Base-by-base conservation (phyloP, 2,797 vertebrate species). In the Poecilia velifera region DNA sequence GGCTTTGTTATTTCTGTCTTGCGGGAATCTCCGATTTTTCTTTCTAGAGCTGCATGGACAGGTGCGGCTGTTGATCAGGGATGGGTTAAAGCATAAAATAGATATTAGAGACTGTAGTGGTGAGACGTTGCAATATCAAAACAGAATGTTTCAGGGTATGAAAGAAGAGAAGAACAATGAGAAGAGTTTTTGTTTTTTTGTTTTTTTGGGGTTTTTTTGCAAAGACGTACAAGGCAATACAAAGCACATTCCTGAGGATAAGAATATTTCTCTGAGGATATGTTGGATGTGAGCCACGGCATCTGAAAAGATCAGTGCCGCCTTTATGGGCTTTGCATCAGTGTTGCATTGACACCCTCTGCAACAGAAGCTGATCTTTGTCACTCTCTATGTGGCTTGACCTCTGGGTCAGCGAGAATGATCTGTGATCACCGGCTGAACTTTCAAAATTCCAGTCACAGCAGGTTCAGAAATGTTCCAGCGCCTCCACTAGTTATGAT, bases 391-490 rank as follows among this genome's bases (percentile, higher is more conserved):
- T 13, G 28, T 84, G 80, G 76, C 76, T 62, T 74, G 80, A 90
- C 87, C 84, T 84, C 72, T 82, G 79, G 43, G 68, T 82, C 39
- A 18, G 45, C 25, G 28, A 86, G 49, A 81, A 70, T 57, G 84
- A 85, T 79, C 76, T 22, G 72, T 14, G 1, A 36, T 89, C 83
- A 80, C 88, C 72, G 76, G 80, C 73, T 89, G 84, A 90, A 87
- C 88, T 81, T 76, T 78, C 16, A 70, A 84, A 82, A 89, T 90
- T 91, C 90, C 87, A 73, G 47, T 81, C 90, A 82, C 93, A 94
- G 90, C 85, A 77, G 89, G 88, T 84, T 46, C 74, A 76, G 55
- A 82, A 39, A 73, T 86, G 82, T 82, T 73, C 76, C 28, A 28
- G 76, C 82, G 86, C 75, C n/a, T 41, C 68, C 20, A 39, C 59